Evolutionary conservation across 2,113 vertebrate species (phyloP).

Genomic region (Prietella phreatophila): DNA sequence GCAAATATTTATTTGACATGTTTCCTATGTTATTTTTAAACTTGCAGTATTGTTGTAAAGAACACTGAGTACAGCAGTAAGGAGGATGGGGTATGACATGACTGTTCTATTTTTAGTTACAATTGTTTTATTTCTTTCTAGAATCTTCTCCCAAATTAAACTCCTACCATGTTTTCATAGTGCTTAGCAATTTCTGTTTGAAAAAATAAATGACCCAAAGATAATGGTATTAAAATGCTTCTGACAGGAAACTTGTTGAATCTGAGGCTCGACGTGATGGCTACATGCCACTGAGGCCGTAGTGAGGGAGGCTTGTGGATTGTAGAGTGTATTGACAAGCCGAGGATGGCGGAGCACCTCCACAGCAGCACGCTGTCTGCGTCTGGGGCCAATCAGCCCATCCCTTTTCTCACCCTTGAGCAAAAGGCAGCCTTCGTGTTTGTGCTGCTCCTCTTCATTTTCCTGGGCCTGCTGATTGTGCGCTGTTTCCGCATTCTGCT

Average conservation of each 20-base stretch:
- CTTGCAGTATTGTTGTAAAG: background rate
- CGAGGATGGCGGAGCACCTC: slow-evolving; percentile 73
- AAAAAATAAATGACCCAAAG: background rate
- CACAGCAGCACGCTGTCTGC: slow-evolving; percentile 77
- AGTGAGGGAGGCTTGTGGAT: background rate
- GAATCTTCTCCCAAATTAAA: background rate
- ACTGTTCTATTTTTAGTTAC: background rate
- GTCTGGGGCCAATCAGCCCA: slow-evolving; percentile 72
- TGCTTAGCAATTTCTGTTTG: background rate
- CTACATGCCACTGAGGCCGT: slow-evolving; percentile 28
- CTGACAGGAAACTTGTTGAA: slow-evolving; percentile 50
- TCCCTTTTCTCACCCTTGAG: slow-evolving; percentile 75
- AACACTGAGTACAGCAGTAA: background rate
- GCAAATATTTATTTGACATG: background rate
- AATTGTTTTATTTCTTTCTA: background rate
- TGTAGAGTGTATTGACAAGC: slow-evolving; percentile 45
- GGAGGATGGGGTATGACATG: background rate
- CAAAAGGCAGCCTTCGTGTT: slow-evolving; percentile 81
- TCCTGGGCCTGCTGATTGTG: slow-evolving; percentile 80
- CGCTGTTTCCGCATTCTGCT: slow-evolving; percentile 83
- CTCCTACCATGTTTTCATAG: background rate
- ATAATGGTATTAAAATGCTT: slow-evolving; percentile 41
- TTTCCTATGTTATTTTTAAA: slow-evolving; percentile 18
- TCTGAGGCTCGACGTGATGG: slow-evolving; percentile 34
- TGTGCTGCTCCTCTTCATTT: slow-evolving; percentile 81